phyloP scores from a whole-genome alignment of 2,113 vertebrate genomes.

The Callospermophilus lateralis region DNA sequence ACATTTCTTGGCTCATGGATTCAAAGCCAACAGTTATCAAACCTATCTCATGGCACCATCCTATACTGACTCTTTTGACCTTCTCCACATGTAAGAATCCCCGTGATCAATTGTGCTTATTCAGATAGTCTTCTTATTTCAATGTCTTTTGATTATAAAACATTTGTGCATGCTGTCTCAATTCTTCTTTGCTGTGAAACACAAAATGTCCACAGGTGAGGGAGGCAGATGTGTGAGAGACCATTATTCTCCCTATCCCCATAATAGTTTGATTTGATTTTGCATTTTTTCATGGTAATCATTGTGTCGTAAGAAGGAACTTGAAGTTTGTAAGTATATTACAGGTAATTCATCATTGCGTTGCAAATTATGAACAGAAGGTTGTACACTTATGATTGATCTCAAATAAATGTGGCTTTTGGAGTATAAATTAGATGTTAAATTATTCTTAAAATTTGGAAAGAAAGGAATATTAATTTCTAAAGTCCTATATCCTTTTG shows the following conservation, averaged over 20 bases:
- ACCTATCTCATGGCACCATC: background rate
- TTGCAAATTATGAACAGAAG: background rate
- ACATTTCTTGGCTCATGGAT: background rate
- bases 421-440: background rate
- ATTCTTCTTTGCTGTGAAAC: background rate
- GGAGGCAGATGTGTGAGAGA: background rate
- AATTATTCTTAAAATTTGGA: background rate
- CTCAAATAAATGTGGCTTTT: constrained; percentile 51
- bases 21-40: background rate
- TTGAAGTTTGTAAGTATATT: background rate
- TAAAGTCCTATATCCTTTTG: background rate
- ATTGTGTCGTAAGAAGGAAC: background rate
- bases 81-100: background rate
- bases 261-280: background rate
- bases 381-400: constrained; percentile 33
- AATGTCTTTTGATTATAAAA: background rate
- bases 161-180: background rate
- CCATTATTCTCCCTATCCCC: background rate
- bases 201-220: background rate
- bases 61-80: background rate
- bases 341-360: background rate
- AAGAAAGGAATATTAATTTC: background rate
- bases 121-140: background rate
- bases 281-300: background rate
- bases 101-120: background rate